Evolutionary conservation across 2,113 vertebrate genomes (phyloP).

Genomic region (Cygnus atratus): DNA sequence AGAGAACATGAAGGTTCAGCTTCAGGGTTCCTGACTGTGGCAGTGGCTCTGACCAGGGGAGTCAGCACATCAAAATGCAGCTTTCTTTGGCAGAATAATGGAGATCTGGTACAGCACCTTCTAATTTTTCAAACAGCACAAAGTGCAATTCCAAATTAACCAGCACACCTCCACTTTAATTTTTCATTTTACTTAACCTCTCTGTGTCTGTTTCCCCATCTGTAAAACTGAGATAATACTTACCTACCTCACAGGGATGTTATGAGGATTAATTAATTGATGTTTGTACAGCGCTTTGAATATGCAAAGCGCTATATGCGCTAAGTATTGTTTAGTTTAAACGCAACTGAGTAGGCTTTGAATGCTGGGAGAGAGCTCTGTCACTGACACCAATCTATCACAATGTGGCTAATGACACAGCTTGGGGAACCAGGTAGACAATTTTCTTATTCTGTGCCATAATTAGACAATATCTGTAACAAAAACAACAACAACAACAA

Average conservation of each 20-base stretch:
- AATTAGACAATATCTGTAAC: slow-evolving; percentile 60
- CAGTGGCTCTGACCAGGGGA: neutral
- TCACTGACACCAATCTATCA: slow-evolving; percentile 59
- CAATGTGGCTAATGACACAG: slow-evolving; percentile 51
- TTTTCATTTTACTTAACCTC: slow-evolving; percentile 69
- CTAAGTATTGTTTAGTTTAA: slow-evolving; percentile 65
- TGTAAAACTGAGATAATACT: slow-evolving; percentile 72
- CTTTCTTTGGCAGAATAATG: slow-evolving; percentile 43
- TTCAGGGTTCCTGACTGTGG: slow-evolving; percentile 1
- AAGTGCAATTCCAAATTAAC: slow-evolving; percentile 71
- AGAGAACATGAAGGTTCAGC: neutral
- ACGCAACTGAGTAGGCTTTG: slow-evolving; percentile 43
- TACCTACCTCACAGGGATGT: slow-evolving; percentile 69
- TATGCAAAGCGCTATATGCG: slow-evolving; percentile 63
- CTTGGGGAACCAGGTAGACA: slow-evolving; percentile 16
- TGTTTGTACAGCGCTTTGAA: slow-evolving; percentile 68
- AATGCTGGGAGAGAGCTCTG: slow-evolving; percentile 48
- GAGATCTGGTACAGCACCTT: slow-evolving; percentile 51
- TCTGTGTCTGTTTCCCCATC: slow-evolving; percentile 61
- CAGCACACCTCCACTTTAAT: slow-evolving; percentile 58
- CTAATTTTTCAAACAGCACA: slow-evolving; percentile 66
- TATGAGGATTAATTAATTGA: slow-evolving; percentile 72
- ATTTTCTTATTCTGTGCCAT: slow-evolving; percentile 46
- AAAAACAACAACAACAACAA: neutral
- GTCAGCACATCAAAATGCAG: slow-evolving; percentile 41